Percentiles rank a stretch among this genome's conserved stretches.
Evolutionary conservation across 2,797 vertebrate species (phyloP).

Genomic region (Labeo calbasu): DNA sequence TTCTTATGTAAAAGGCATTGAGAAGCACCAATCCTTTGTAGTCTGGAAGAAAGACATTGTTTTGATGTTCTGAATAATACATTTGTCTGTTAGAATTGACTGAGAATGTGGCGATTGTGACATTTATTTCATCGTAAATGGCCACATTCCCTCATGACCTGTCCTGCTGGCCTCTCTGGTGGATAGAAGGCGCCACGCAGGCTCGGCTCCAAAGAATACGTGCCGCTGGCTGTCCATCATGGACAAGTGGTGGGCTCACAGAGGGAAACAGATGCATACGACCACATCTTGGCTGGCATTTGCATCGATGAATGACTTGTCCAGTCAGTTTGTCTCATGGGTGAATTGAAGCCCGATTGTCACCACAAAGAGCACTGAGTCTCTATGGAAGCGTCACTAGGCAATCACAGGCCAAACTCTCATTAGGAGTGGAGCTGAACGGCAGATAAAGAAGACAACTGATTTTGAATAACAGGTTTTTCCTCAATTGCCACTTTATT

Average conservation of each 20-base stretch:
- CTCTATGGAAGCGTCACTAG: slow-evolving; percentile 85
- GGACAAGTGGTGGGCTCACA: slow-evolving; percentile 84
- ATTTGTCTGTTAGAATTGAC: slow-evolving; percentile 89
- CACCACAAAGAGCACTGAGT: slow-evolving; percentile 88
- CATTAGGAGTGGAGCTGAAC: slow-evolving; percentile 91
- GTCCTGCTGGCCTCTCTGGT: slow-evolving; percentile 49
- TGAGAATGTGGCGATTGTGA: slow-evolving; percentile 86
- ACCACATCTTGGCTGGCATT: slow-evolving; percentile 91
- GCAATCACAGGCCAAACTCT: slow-evolving; percentile 86
- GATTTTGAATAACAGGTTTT: slow-evolving; percentile 89
- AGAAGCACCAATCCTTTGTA: slow-evolving; percentile 79
- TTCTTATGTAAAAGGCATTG: neutral
- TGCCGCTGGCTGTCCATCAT: slow-evolving; percentile 88
- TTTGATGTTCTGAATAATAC: slow-evolving; percentile 91
- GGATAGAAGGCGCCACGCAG: slow-evolving; percentile 73
- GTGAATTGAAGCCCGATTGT: slow-evolving; percentile 89
- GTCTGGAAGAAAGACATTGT: slow-evolving; percentile 80
- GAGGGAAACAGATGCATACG: slow-evolving; percentile 88
- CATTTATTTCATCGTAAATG: slow-evolving; percentile 90
- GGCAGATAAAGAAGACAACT: slow-evolving; percentile 91
- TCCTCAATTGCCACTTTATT: slow-evolving; percentile 73
- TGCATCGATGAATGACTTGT: slow-evolving; percentile 94
- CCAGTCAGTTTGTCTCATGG: slow-evolving; percentile 85
- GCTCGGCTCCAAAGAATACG: slow-evolving; percentile 82
- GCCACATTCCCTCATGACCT: slow-evolving; percentile 80